Conservation (phyloP, 2,888 invertebrate species). For the Oligia fasciuncula region DNA sequence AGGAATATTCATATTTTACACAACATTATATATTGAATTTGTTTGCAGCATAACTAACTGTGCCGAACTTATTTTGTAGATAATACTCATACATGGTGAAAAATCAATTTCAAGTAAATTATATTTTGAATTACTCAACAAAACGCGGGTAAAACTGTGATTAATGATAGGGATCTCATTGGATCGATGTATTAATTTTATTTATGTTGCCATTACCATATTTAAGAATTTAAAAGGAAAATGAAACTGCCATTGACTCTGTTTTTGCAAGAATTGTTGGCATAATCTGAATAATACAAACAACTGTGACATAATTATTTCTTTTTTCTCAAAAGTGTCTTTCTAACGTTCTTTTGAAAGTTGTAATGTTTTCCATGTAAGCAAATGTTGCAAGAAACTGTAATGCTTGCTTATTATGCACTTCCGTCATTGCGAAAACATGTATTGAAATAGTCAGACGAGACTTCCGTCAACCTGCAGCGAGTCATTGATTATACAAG, state of each 20-base stretch:
- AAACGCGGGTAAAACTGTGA: slow-evolving; percentile 55
- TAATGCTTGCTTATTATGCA: slow-evolving; percentile 4
- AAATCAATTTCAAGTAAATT: slow-evolving; percentile 44
- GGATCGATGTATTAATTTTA: slow-evolving; percentile 46
- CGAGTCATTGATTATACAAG: slow-evolving; percentile 16
- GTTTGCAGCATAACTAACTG: slow-evolving; percentile 35
- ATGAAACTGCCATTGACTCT: slow-evolving; percentile 25
- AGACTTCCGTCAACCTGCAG: slow-evolving; percentile 14
- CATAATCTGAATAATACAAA: slow-evolving; percentile 6
- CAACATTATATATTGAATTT: slow-evolving; percentile 59
- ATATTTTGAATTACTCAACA: slow-evolving; percentile 31
- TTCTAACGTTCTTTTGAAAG: background rate
- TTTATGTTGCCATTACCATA: slow-evolving; percentile 54
- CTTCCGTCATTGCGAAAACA: slow-evolving; percentile 1
- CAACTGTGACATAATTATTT: background rate
- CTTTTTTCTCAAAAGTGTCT: background rate
- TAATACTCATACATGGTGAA: slow-evolving; percentile 48
- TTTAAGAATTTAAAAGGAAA: slow-evolving; percentile 21
- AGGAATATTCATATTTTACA: slow-evolving; percentile 19
- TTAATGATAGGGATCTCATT: slow-evolving; percentile 63
- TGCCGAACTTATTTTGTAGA: slow-evolving; percentile 45
- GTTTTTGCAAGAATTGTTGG: slow-evolving; percentile 1
- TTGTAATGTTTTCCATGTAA: background rate
- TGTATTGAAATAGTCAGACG: slow-evolving; percentile 10
- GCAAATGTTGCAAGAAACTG: slow-evolving; percentile 8